Evolutionary conservation across 2,113 vertebrate species (phyloP).

Genomic region (Speoplatyrhinus poulsoni): DNA sequence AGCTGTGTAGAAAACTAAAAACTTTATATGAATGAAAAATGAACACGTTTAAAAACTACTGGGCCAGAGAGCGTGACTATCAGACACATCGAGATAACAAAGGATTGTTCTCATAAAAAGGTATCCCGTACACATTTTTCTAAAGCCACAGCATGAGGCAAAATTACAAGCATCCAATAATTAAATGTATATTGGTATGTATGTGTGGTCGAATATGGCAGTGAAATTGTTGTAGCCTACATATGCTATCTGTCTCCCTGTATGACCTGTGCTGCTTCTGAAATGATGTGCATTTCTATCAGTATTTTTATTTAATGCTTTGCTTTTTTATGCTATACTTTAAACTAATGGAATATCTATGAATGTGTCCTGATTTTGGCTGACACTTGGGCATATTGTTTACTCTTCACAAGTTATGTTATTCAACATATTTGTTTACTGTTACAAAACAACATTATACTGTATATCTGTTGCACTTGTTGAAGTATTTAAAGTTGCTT

Average conservation of each 20-base stretch:
- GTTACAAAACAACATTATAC: constrained; percentile 1
- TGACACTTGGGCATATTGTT: constrained; percentile 32
- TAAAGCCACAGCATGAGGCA: constrained; percentile 45
- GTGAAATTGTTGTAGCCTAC: constrained; percentile 52
- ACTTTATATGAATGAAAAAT: neutral
- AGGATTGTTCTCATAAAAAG: constrained; percentile 11
- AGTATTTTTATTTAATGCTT: constrained; percentile 35
- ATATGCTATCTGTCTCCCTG: constrained; percentile 37
- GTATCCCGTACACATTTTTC: constrained; percentile 27
- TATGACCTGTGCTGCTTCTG: constrained; percentile 37
- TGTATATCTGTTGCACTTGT: neutral
- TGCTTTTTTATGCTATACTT: constrained; percentile 23
- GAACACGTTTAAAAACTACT: constrained; percentile 13
- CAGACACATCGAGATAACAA: constrained; percentile 24
- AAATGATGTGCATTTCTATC: constrained; percentile 38
- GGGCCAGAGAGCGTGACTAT: constrained; percentile 36
- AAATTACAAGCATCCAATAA: constrained; percentile 40
- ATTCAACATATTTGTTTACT: neutral
- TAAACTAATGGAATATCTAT: constrained; percentile 33
- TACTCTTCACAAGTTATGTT: neutral
- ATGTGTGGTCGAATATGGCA: constrained; percentile 45
- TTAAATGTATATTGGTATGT: constrained; percentile 44
- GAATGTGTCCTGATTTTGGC: constrained; percentile 1
- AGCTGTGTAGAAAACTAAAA: too few species aligned
- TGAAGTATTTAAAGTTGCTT: constrained; percentile 6